These are phyloP conservation scores for Eristalis arbustorum DNA, from an alignment of 2,888 invertebrate species.

Conservation along the genomic window DNA sequence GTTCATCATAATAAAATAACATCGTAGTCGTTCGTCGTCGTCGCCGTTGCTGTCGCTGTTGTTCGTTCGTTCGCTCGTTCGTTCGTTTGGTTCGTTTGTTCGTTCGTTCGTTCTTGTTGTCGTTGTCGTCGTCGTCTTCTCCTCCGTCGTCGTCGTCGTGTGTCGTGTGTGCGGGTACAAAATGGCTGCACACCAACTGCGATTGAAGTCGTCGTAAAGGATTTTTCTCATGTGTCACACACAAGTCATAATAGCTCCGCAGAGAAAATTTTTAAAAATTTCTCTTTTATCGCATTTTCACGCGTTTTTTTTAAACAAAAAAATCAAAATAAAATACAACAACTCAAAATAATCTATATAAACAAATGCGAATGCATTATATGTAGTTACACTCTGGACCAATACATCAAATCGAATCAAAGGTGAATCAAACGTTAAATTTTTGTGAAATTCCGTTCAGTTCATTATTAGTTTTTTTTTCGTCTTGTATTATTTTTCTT, in stretches of 20 bases:
- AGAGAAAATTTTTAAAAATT: constrained; percentile 64
- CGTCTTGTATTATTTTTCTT: constrained; percentile 3
- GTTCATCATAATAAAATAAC: constrained; percentile 23
- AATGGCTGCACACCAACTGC: constrained; percentile 71
- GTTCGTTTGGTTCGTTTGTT: constrained; percentile 7
- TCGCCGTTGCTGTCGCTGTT: constrained; percentile 59
- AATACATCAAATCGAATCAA: constrained; percentile 68
- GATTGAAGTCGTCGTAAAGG: constrained; percentile 70
- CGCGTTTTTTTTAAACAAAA: constrained; percentile 31
- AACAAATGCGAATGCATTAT: constrained; percentile 62
- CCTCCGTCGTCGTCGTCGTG: constrained; percentile 22
- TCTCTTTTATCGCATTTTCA: constrained; percentile 53
- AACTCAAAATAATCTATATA: constrained; percentile 15
- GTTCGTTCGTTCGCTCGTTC: constrained; percentile 18
- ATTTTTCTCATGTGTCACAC: constrained; percentile 71
- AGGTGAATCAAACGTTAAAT: constrained; percentile 64
- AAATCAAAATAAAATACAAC: constrained; percentile 20
- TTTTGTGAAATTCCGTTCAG: constrained; percentile 63
- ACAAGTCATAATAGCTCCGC: constrained; percentile 69
- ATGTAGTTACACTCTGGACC: constrained; percentile 57
- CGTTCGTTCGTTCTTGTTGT: constrained; percentile 42
- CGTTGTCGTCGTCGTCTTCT: constrained; percentile 7
- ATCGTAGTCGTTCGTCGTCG: constrained; percentile 42
- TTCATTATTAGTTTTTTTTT: constrained; percentile 33
- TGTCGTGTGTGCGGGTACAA: constrained; percentile 65